phyloP scores from a whole-genome alignment of 2,797 vertebrate species.

The Neoniphon sammara region DNA sequence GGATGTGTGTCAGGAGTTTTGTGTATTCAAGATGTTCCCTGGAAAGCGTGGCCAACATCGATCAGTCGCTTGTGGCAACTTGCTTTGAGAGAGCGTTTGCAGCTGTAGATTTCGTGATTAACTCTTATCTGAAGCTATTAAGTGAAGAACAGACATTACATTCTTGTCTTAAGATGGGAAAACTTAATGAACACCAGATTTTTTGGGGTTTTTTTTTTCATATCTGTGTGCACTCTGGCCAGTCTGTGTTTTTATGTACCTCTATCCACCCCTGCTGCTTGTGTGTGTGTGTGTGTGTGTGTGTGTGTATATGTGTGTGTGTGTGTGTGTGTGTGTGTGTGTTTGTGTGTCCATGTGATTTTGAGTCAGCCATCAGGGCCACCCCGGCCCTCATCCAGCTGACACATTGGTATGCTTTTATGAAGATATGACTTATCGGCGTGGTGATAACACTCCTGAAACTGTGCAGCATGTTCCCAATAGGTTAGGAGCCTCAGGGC shows the following conservation, averaged over 20 bases:
- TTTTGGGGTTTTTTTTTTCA: not conserved
- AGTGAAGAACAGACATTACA: not conserved
- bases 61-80: not conserved
- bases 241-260: not conserved
- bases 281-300: conserved; percentile 3
- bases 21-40: not conserved
- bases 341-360: not conserved
- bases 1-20: not conserved
- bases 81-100: not conserved
- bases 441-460: not conserved
- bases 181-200: not conserved
- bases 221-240: not conserved
- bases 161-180: not conserved
- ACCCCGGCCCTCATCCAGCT: conserved; percentile 1
- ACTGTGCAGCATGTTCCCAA: conserved; percentile 16
- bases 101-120: conserved; percentile 1
- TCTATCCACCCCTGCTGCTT: not conserved
- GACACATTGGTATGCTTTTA: conserved; percentile 23
- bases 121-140: not conserved
- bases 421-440: conserved; percentile 28
- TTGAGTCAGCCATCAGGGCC: conserved; percentile 6
- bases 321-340: not conserved
- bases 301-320: not conserved
- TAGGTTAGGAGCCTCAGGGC: not conserved
- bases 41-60: not conserved